phyloP scores from a whole-genome alignment of 2,113 vertebrate species.

The Nycticryphes semicollaris region DNA sequence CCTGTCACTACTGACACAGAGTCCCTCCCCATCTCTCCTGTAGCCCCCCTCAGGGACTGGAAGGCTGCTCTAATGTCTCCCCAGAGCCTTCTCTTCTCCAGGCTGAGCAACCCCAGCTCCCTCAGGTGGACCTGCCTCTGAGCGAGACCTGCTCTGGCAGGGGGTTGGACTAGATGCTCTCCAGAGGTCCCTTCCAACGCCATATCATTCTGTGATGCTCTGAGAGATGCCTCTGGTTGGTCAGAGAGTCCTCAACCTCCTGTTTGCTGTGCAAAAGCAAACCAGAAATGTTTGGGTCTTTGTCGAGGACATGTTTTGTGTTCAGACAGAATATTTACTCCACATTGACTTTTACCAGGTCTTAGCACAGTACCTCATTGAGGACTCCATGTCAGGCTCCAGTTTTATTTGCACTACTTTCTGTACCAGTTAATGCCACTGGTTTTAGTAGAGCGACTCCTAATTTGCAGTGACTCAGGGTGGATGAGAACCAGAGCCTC shows the following conservation, averaged over 20 bases:
- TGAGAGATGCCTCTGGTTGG: neutral
- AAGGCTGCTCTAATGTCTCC: too few relatives aligned
- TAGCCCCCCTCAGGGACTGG: too few relatives aligned
- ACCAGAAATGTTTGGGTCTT: neutral
- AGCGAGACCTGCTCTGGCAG: too few relatives aligned
- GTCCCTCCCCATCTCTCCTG: too few relatives aligned
- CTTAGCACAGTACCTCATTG: neutral
- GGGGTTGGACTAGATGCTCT: too few relatives aligned
- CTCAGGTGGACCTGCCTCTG: too few relatives aligned
- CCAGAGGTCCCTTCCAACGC: too few relatives aligned
- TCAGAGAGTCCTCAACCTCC: neutral
- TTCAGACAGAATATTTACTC: neutral
- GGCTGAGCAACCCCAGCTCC: too few relatives aligned
- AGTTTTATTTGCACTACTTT: neutral
- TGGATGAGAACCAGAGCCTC: conserved; percentile 48
- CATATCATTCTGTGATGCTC: too few relatives aligned
- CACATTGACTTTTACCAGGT: neutral
- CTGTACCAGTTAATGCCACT: neutral
- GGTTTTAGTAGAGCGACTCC: neutral
- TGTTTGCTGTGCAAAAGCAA: neutral
- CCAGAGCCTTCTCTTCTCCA: too few relatives aligned
- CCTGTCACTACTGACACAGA: too few relatives aligned
- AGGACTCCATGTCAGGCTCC: neutral
- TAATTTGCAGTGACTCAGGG: neutral
- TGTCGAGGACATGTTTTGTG: neutral